These are phyloP conservation scores for Chinchilla lanigera DNA, from an alignment of 2,113 vertebrate species.

Conservation along the genomic window DNA sequence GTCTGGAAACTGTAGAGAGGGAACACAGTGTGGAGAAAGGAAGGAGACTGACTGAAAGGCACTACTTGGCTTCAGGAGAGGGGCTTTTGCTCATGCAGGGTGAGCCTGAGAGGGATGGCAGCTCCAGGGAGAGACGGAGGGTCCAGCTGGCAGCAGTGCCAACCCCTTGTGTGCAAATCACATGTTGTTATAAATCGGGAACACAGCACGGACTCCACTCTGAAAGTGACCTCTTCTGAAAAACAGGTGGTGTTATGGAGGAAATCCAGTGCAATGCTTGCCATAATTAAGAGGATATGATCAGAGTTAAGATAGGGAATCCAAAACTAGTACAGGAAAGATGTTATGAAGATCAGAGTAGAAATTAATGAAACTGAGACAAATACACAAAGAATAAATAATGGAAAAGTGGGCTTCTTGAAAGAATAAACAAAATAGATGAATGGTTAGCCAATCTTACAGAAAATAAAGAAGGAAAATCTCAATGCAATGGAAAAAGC, in stretches of 20 bases:
- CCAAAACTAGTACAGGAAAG: background rate
- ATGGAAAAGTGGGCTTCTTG: background rate
- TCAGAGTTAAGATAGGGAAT: background rate
- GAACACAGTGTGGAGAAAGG: background rate
- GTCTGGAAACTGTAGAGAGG: background rate
- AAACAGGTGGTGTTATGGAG: background rate
- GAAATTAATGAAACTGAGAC: background rate
- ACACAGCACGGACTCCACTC: background rate
- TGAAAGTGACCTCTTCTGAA: background rate
- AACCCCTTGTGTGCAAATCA: accelerated
- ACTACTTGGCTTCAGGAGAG: background rate
- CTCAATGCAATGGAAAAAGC: background rate
- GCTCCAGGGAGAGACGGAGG: background rate
- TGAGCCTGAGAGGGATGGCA: background rate
- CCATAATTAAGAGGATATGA: background rate
- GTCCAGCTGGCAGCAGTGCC: background rate
- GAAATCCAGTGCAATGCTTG: background rate
- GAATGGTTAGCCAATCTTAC: background rate
- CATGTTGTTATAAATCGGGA: background rate
- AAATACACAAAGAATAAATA: background rate
- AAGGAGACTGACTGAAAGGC: background rate
- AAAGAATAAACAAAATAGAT: background rate
- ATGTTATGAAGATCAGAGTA: background rate
- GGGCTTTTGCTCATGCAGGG: background rate
- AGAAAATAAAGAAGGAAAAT: background rate